A percentile compares a stretch with the other conserved stretches of the same genome.
Conservation (phyloP, 2,113 vertebrate species). For the Harpagus bidentatus region DNA sequence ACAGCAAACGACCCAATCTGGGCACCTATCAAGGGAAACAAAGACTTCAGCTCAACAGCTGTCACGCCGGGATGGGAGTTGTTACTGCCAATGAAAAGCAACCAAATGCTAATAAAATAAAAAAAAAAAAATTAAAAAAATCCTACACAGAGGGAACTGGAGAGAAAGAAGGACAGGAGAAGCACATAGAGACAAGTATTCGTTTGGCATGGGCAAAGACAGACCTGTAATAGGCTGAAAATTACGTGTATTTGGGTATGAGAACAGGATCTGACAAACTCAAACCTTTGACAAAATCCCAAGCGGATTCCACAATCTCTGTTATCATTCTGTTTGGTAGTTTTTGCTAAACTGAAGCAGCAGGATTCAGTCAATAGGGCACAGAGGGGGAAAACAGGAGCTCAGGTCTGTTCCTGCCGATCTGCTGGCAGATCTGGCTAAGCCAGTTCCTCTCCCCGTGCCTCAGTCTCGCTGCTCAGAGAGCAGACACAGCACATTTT, state of each 20-base stretch:
- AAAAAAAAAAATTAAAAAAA: neutral
- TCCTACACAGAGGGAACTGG: neutral
- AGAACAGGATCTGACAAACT: neutral
- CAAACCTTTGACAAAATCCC: neutral
- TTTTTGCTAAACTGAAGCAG: neutral
- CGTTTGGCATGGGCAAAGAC: neutral
- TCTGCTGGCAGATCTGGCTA: neutral
- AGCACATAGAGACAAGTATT: neutral
- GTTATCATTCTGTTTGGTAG: neutral
- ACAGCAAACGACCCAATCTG: constrained; percentile 21
- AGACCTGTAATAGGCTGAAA: neutral
- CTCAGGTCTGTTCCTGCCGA: neutral
- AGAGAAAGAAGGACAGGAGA: neutral
- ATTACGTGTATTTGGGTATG: neutral
- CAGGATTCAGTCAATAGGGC: neutral
- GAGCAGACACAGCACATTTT: neutral
- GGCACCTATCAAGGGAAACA: constrained; percentile 10
- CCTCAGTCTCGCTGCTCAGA: neutral
- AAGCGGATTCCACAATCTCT: neutral
- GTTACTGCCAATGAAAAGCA: neutral
- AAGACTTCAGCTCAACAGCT: constrained; percentile 9
- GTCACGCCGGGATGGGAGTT: neutral
- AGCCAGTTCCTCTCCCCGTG: neutral
- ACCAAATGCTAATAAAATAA: neutral
- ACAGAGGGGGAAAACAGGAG: neutral